These are phyloP conservation scores for Drosophila ustulata DNA, from an alignment of 2,888 invertebrate genomes.

Conservation along the genomic window DNA sequence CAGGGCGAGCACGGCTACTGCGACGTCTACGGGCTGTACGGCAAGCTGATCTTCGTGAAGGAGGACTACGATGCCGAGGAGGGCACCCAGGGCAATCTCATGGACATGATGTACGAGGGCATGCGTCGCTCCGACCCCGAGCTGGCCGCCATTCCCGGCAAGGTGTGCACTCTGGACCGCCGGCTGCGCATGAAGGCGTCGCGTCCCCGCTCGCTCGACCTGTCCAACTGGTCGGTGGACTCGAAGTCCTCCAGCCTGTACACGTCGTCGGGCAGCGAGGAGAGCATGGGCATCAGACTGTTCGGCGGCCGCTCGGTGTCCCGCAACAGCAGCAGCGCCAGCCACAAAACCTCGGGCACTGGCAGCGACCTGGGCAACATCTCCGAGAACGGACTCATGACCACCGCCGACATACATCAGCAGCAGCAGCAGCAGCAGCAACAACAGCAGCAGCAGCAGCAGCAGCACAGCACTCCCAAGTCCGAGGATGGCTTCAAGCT, in stretches of 20 bases:
- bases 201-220: conserved; percentile 91
- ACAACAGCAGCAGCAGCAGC: conserved; percentile 34
- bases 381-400: conserved; percentile 86
- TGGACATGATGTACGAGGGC: conserved; percentile 89
- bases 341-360: conserved; percentile 87
- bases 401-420: conserved; percentile 80
- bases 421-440: conserved; percentile 67
- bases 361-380: conserved; percentile 86
- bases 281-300: conserved; percentile 89
- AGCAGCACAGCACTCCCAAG: conserved; percentile 71
- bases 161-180: conserved; percentile 93
- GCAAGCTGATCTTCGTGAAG: conserved; percentile 94
- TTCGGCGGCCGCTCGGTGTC: conserved; percentile 88
- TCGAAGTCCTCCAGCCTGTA: conserved; percentile 92
- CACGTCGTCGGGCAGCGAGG: conserved; percentile 94
- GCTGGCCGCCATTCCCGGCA: conserved; percentile 92
- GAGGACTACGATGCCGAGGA: conserved; percentile 90
- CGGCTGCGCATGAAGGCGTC: conserved; percentile 93
- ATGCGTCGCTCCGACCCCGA: conserved; percentile 93
- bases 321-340: conserved; percentile 91
- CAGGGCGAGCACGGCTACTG: conserved; percentile 89
- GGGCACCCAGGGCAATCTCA: conserved; percentile 88
- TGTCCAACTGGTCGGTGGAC: conserved; percentile 95
- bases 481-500: conserved; percentile 75
- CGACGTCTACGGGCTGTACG: conserved; percentile 95